Base-by-base conservation (phyloP, 2,888 invertebrate genomes). In the Amphipyra berbera region DNA sequence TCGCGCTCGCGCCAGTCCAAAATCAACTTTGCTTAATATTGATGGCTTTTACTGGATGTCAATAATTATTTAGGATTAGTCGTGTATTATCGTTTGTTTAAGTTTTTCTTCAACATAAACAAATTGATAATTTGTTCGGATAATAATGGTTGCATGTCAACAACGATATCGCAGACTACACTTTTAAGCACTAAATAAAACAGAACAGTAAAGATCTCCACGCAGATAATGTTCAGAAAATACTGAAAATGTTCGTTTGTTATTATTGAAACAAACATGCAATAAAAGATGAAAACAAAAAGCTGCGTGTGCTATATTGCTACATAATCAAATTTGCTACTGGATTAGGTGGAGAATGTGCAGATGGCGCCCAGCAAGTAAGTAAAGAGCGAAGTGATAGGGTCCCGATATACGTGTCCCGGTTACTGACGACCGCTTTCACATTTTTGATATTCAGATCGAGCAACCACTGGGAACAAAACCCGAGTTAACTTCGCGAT, bases 381-480 rank as follows among this genome's bases (percentile, higher is more conserved):
- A 94, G 94, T 94, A 94, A 92, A 92, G 92, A 94, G 90, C 91
- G 90, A 91, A 93, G 92, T 94, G 94, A 94, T 95, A 94, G 94
- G 94, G 94, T 93, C 94, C 88, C 92, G 90, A 90, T 90, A 90
- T 92, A 94, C 94, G 94, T 95, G 94, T 92, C 90, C 82, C 84
- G 94, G 85, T 82, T 95, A 92, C 94, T 91, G 93, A 95, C 90
- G 91, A 92, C 89, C 87, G 85, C 88, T 94, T 93, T 90, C 91
- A 88, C 90, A 92, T 91, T 94, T 93, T 95, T 94, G 94, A 94
- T 94, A 95, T 95, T 95, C 94, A 94, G 94, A 94, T 94, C 90
- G 85, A 86, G 91, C 88, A 86, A 85, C 91, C 90, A 90, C 88
- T 90, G 91, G 90, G 93, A 94, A 94, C 94, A 93, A 94, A 93